Conservation (phyloP, 1,140 invertebrate species). For the Epicauta chinensis region DNA sequence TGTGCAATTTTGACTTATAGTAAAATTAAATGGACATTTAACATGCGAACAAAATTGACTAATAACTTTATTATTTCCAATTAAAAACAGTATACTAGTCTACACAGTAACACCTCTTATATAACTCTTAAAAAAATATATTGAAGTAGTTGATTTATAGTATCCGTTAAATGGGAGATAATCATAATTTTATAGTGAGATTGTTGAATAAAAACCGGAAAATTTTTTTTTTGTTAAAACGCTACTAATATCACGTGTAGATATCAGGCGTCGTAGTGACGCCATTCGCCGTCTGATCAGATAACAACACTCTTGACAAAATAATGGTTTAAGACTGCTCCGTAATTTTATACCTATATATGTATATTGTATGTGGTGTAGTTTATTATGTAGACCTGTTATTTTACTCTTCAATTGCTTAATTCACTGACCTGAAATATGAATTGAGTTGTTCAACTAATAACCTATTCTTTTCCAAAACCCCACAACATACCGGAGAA, state of each 20-base stretch:
- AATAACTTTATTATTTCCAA: conserved; percentile 8
- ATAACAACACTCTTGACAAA: conserved; percentile 14
- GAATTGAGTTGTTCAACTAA: conserved; percentile 9
- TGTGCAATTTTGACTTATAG: neutral
- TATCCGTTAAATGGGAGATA: too few relatives aligned
- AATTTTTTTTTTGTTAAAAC: neutral
- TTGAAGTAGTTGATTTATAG: too few relatives aligned
- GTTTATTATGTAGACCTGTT: conserved; percentile 5
- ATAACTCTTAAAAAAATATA: too few relatives aligned
- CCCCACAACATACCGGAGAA: too few relatives aligned
- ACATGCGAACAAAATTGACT: conserved; percentile 12
- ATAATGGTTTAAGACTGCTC: conserved; percentile 15
- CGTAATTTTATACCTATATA: conserved; percentile 5
- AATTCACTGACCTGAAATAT: conserved; percentile 5
- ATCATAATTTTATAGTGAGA: too few relatives aligned
- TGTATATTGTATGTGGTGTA: neutral
- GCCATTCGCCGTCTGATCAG: conserved; percentile 12
- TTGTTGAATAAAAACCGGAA: too few relatives aligned
- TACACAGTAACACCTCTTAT: too few relatives aligned
- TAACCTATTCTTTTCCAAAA: too few relatives aligned
- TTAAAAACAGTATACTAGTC: too few relatives aligned
- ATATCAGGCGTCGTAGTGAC: conserved; percentile 11
- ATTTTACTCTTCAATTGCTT: conserved; percentile 11
- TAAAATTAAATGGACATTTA: conserved; percentile 7
- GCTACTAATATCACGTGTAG: conserved; percentile 11